Evolutionary conservation across 2,113 vertebrate species (phyloP), one percentile per base, ranked within the genome.

Genomic region (Stigmatopora nigra): DNA sequence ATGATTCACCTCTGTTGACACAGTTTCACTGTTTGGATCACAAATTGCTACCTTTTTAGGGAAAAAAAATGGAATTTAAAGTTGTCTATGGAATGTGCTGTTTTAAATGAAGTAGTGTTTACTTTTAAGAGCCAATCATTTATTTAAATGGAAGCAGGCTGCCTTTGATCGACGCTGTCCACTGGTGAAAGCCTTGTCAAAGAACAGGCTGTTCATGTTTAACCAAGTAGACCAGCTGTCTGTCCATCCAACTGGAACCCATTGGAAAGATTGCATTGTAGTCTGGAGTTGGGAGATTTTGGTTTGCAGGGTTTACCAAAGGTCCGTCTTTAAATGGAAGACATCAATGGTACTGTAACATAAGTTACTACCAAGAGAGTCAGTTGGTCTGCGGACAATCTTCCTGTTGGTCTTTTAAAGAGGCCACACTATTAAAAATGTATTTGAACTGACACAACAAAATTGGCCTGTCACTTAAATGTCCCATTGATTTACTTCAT

Each of bases 121-220:
- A 62, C 61, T 36, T 65, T 70, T 55, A 25, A 65, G 56, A 45
- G 22, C 61, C 35, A 61, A 31, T 6, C 57, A 49, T 69, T 64
- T 22, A 51, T 68, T 52, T 55, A 58, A 73, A 36, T 65, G 56
- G 63, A 60, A 47, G 41, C 41, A 64, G 51, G 45, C 68, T 72
- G 16, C 31, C 61, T 53, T 45, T 73, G 69, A 69, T 52, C 63
- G 61, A 1, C 14, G 63, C 57, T 45, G 63, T 53, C 73, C 66
- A 38, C 69, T 71, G 61, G 67, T 76, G 68, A 74, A 76, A 71
- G 67, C 22, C 60, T 65, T 69, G 61, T 80, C 70, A 71, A 71
- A 80, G 76, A 73, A 63, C 63, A 72, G 75, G 63, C 70, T 78
- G 82, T 81, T 81, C 78, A 68, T 71, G 72, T 85, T 78, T 68